Evolutionary conservation across 2,888 invertebrate species (phyloP).

Genomic region (Tubulanus polymorphus): DNA sequence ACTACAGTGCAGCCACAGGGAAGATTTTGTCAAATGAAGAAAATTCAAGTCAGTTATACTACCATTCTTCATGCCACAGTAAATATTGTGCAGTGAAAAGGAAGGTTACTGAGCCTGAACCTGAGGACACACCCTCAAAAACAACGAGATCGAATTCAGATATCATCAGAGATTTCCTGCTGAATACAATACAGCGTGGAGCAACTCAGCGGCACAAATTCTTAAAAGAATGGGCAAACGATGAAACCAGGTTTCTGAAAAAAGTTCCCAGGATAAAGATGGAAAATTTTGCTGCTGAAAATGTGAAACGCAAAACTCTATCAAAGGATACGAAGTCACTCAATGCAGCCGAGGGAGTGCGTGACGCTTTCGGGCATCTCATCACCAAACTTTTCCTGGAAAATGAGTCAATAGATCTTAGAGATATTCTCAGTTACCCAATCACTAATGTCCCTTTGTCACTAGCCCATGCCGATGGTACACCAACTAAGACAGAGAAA

Average conservation of each 20-base stretch:
- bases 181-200: too few relatives aligned
- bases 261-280: background rate
- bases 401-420: background rate
- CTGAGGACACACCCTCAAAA: too few relatives aligned
- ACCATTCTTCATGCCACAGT: too few relatives aligned
- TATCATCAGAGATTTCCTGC: too few relatives aligned
- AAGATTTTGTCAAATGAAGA: too few relatives aligned
- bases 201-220: background rate
- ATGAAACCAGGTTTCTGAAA: constrained; percentile 6
- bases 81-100: too few relatives aligned
- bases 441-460: constrained; percentile 7
- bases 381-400: background rate
- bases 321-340: background rate
- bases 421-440: constrained; percentile 5
- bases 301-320: background rate
- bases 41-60: too few relatives aligned
- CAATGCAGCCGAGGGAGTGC: background rate
- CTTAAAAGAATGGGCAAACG: background rate
- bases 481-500: constrained; percentile 11
- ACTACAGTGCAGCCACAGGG: too few relatives aligned
- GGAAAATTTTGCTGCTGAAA: constrained; percentile 2
- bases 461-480: constrained; percentile 11
- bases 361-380: background rate
- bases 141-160: too few relatives aligned
- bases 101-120: too few relatives aligned